Base-by-base conservation (phyloP, 2,113 vertebrate species). In the Melanostigma gelatinosum region DNA sequence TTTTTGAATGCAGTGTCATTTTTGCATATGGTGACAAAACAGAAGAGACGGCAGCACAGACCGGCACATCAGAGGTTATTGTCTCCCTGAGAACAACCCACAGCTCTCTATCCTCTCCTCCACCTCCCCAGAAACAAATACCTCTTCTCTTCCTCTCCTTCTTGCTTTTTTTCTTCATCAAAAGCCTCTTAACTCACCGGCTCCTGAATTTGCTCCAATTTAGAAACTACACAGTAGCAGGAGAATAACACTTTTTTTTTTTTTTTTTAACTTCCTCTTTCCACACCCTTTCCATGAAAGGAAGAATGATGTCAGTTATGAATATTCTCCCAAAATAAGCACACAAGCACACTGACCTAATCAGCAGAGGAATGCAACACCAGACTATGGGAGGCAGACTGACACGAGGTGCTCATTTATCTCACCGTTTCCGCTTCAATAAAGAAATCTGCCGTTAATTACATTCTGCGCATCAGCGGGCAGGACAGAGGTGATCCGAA, bases 131-230 rank as follows among this genome's bases (percentile, higher is more conserved):
- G 24, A 86, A 82, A 87, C 72, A 42, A 75, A 42, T 8, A 48
- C 70, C 29, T 46, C 40, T 9, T n/a, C 24, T 40, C 68, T 58
- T 55, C 44, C 34, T 32, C 60, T 16, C 12, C 38, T 75, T 10
- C 0, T 34, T 34, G 4, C 34, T 34, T 34, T 34, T 55, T 60
- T 27, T 71, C 46, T 57, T 67, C 76, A 63, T 84, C 67, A 72
- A 82, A 85, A 72, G 63, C 54, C 77, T 81, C 61, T 58, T 18
- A 29, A 72, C 57, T 80, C 72, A 29, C 32, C 6, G 10, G 12
- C 58, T 81, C 57, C 29, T 78, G 29, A 58, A 68, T 82, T 77
- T 67, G 65, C 80, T 82, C 54, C 50, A 75, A 81, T 86, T 91
- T 85, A 75, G 55, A 36, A 78, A 75, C 40, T 34, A 71, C 22